Base-by-base conservation (phyloP, 1,140 invertebrate genomes). In the Augochlora pura region DNA sequence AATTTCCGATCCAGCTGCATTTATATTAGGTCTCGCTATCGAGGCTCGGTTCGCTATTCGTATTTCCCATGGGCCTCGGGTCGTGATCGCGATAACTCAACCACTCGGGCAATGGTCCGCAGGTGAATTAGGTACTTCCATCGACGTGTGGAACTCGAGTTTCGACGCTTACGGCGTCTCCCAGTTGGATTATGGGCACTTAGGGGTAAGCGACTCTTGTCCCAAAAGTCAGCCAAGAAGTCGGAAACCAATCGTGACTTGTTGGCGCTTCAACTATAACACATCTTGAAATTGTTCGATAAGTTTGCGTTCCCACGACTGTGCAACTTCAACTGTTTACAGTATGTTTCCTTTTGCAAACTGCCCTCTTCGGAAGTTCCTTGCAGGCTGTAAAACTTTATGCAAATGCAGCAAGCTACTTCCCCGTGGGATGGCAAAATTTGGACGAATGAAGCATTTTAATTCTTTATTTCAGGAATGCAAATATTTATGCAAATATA, bases 61-160 rank as follows among this genome's bases (percentile, higher is more conserved):
- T 90, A 91, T 91, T 91, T 91, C 90, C 88, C 88, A 57, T 18
- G 84, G 72, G 90, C 80, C 82, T 81, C 83, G 54, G 54, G 77
- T 87, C 84, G 81, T 74, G 81, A 84, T 82, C 77, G 69, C 80
- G 84, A 91, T 91, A 91, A 91, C 87, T 91, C 83, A 84, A 77
- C 54, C 65, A n/a, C 49, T 32, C 18, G 42, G 70, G 77, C 49
- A 52, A 1, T 52, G 49, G 49, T 52, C 21, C 54, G 54, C 54
- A 21, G 21, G 6, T n/a, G 54, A 57, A 57, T 85, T 78, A 32
- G 32, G 32, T 32, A 85, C 65, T 81, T 81, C 49, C 74, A 68
- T 78, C 60, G 69, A 60, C 60, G 63, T 52, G 70, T 76, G 27
- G 32, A 52, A 0, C 25, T 21, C 65, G 57, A 77, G 73, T 84